A percentile compares a stretch with the other conserved stretches of the same genome.
Conservation (phyloP, 2,113 vertebrate species). For the Leiothrix lutea region DNA sequence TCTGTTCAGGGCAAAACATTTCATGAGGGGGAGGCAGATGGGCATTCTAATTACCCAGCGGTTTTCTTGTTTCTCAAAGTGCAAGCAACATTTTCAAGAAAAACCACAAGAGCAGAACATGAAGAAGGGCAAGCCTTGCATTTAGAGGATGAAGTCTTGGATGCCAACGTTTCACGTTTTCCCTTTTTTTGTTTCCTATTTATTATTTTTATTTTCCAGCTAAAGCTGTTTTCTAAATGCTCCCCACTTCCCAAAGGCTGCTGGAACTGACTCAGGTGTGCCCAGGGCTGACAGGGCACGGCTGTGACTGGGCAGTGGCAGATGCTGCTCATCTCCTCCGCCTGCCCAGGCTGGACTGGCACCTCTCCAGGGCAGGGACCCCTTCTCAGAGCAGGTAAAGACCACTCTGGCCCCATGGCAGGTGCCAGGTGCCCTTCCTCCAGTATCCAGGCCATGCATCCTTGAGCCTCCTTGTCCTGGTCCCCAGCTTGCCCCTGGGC, state of each 20-base stretch:
- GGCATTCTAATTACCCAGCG: neutral
- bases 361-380: neutral
- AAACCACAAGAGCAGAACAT: neutral
- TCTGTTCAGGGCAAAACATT: neutral
- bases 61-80: neutral
- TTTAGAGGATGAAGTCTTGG: neutral
- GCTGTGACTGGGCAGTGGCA: neutral
- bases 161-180: fast-evolving
- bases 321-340: fast-evolving
- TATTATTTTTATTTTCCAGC: neutral
- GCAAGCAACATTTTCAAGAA: neutral
- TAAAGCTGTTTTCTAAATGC: neutral
- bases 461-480: neutral
- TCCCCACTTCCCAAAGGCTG: neutral
- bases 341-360: neutral
- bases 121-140: neutral
- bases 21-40: neutral
- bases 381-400: neutral
- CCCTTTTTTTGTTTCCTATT: neutral
- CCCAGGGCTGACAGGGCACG: fast-evolving
- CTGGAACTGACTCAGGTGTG: neutral
- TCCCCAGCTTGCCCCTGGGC: neutral
- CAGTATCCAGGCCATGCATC: fast-evolving
- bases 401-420: neutral
- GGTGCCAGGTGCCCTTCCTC: neutral